phyloP scores from a whole-genome alignment of 2,113 vertebrate genomes.

The Marcusenius ussheri region DNA sequence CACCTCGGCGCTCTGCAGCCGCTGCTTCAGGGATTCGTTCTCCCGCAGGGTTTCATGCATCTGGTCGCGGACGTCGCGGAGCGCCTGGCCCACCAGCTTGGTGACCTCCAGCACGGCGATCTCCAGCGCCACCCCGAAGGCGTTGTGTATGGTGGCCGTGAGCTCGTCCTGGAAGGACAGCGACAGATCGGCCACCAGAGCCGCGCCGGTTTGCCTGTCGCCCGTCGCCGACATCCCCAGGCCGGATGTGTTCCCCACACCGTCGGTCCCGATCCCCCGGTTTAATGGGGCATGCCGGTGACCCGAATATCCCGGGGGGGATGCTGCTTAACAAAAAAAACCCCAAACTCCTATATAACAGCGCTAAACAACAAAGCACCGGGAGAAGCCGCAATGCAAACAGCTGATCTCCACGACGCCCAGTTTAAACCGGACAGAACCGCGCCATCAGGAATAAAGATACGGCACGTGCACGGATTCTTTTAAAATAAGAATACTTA shows the following conservation, averaged over 20 bases:
- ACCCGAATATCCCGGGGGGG: neutral
- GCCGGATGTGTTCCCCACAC: neutral
- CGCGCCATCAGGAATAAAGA: neutral
- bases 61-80: conserved; percentile 36
- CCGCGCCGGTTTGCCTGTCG: conserved; percentile 7
- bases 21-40: conserved; percentile 34
- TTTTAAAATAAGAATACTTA: neutral
- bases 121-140: conserved; percentile 43
- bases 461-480: neutral
- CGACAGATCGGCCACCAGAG: conserved; percentile 34
- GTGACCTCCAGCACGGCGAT: conserved; percentile 41
- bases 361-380: neutral
- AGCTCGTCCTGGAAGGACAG: conserved; percentile 42
- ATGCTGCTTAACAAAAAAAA: neutral
- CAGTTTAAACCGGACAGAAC: neutral
- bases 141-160: conserved; percentile 39
- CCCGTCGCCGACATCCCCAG: conserved; percentile 20
- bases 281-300: neutral
- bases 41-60: conserved; percentile 40
- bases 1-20: conserved; percentile 27
- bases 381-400: neutral
- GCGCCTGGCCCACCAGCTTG: conserved; percentile 36
- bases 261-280: neutral
- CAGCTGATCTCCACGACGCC: neutral
- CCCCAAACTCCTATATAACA: neutral